These are phyloP conservation scores for Aramus guarauna DNA, from an alignment of 2,113 vertebrate species.

Conservation along the genomic window DNA sequence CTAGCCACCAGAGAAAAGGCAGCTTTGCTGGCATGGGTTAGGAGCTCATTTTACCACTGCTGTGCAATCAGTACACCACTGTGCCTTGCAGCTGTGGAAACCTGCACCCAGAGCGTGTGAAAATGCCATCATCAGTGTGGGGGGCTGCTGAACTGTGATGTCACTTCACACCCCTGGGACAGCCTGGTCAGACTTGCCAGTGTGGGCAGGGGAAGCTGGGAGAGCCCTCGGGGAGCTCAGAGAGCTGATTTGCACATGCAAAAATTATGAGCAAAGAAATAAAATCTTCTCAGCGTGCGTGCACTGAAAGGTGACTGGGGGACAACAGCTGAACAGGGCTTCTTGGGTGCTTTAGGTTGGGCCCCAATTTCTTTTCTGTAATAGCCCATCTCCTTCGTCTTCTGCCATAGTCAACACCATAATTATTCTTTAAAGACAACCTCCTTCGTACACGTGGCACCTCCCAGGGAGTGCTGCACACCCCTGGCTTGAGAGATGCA, in stretches of 20 bases:
- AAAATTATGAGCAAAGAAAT: neutral
- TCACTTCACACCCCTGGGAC: neutral
- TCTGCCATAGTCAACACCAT: neutral
- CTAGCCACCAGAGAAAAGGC: neutral
- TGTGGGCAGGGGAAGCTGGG: neutral
- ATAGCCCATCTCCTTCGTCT: neutral
- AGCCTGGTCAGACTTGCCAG: fast-evolving
- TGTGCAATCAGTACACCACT: neutral
- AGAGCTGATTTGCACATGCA: neutral
- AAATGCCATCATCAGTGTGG: neutral
- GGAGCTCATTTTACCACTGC: fast-evolving
- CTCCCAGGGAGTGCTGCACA: neutral
- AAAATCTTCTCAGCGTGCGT: neutral
- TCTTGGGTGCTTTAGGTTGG: neutral
- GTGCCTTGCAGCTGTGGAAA: neutral
- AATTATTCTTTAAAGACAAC: neutral
- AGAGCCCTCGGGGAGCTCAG: neutral
- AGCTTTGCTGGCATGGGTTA: neutral
- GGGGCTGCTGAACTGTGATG: neutral
- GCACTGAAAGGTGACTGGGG: neutral
- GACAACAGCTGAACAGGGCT: neutral
- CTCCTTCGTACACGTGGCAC: neutral
- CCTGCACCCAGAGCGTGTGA: fast-evolving
- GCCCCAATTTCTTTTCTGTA: neutral
- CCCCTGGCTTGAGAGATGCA: neutral